Percentiles rank a stretch among this genome's conserved stretches.
Evolutionary conservation across 2,113 vertebrate species (phyloP).

Genomic region (Clarias macrocephalus): DNA sequence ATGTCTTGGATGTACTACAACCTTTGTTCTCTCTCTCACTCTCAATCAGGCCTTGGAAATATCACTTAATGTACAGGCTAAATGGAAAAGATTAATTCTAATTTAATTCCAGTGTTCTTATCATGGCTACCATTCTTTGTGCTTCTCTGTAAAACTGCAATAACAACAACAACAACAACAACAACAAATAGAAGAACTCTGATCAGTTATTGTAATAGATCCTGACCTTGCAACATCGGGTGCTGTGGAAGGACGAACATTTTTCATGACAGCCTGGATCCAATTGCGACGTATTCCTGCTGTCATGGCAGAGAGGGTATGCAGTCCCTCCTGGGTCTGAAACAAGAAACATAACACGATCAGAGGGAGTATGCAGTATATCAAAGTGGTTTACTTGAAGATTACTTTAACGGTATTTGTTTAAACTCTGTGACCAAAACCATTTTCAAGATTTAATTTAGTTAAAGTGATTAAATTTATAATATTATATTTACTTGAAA

Average conservation of each 20-base stretch:
- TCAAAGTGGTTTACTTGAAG: too few relatives aligned
- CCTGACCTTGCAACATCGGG: slow-evolving; percentile 78
- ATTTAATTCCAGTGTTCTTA: background rate
- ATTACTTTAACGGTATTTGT: background rate
- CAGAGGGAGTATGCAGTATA: background rate
- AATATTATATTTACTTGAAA: background rate
- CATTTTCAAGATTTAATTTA: too few relatives aligned
- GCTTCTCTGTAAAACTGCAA: background rate
- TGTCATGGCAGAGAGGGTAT: slow-evolving; percentile 80
- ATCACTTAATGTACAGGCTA: background rate
- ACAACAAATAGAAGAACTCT: background rate
- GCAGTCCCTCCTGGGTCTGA: slow-evolving; percentile 75
- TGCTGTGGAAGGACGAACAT: slow-evolving; percentile 76
- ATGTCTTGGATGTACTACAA: background rate
- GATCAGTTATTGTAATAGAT: background rate
- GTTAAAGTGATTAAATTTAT: too few relatives aligned
- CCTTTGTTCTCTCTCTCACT: too few relatives aligned
- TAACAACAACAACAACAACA: background rate
- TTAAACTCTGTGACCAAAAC: background rate
- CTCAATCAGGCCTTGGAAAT: background rate
- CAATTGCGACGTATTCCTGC: slow-evolving; percentile 80
- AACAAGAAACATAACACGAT: slow-evolving; percentile 3
- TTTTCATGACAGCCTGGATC: slow-evolving; percentile 82
- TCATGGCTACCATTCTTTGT: background rate
- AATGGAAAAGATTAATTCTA: background rate